These are phyloP conservation scores for Phylloscopus whistleri DNA, from an alignment of 2,113 vertebrate genomes.

Conservation along the genomic window DNA sequence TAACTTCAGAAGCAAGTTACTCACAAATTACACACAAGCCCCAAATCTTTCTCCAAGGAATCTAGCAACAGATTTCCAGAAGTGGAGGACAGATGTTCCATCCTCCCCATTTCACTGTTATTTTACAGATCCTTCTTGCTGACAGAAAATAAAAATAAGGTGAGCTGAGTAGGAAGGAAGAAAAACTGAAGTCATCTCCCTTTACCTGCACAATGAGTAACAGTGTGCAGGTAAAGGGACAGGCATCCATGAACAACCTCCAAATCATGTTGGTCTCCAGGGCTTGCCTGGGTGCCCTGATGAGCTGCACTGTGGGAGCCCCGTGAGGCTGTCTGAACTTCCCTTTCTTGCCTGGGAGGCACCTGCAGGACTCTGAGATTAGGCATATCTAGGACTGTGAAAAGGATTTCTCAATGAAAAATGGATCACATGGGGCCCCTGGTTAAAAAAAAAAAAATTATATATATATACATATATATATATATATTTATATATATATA, in stretches of 20 bases:
- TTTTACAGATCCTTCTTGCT: background rate
- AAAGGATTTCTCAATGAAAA: background rate
- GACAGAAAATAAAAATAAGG: background rate
- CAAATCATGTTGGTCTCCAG: background rate
- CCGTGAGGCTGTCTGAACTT: background rate
- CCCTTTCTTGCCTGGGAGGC: background rate
- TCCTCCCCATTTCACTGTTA: accelerated
- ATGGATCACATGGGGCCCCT: background rate
- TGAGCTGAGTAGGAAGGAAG: background rate
- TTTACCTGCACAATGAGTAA: background rate
- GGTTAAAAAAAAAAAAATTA: background rate
- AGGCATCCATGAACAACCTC: background rate
- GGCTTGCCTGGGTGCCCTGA: background rate
- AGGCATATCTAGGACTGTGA: background rate
- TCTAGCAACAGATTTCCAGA: background rate
- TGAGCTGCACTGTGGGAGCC: accelerated
- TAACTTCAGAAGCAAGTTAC: background rate
- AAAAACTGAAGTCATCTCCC: background rate
- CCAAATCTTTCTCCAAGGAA: background rate
- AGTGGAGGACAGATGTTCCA: background rate
- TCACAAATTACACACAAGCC: background rate
- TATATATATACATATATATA: too few species aligned
- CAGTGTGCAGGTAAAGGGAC: background rate
- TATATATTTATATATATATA: too few species aligned
- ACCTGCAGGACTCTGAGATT: background rate